Base-by-base conservation (phyloP, 37 sponge, comb jelly and placozoan genomes). In the Amphimedon queenslandica region DNA sequence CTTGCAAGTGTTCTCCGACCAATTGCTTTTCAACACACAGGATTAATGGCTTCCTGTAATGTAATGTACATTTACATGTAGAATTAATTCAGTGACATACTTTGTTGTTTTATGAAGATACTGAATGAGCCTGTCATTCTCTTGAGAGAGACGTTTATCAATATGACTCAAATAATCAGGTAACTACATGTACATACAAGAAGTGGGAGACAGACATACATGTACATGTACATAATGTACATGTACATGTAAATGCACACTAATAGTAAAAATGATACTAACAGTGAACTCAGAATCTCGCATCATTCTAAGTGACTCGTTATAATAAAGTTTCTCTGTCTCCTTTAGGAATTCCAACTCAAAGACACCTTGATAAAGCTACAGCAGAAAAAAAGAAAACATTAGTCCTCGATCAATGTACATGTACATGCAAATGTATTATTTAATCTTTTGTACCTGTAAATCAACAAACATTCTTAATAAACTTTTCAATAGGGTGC, bases 141-240 rank as follows among this genome's bases (percentile, higher is more conserved):
- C 99, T 42, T 98, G 94, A 23, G 40, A 23, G 8, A 98, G 65
- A 18, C 93, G 65, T 38, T 64, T 71, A 53, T 92, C 81, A 37
- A 94, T 82, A 64, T 94, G 92, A 25, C 77, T 40, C 36, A 98
- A 69, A 38, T 94, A 98, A 32, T 87, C 90, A 21, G 99, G 99
- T 16, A 98, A 66, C 93, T 93, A 43, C 27, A 21, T 51, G 77
- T 5, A 16, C 20, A 2, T 2, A 40, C 10, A 63, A 11, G 33
- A 24, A 18, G 32, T 23, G 64, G 33, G n/a, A 18, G 64, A n/a
- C n/a, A n/a, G n/a, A n/a, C n/a, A n/a, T n/a, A n/a, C n/a, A n/a
- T n/a, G n/a, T n/a, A n/a, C n/a, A n/a, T n/a, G n/a, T n/a, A n/a
- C n/a, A n/a, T n/a, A n/a, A n/a, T n/a, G n/a, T n/a, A n/a, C n/a